Evolutionary conservation across 2,888 invertebrate species (phyloP), one percentile per base, ranked within the genome.

Genomic region (Lycocerus yunnanus): DNA sequence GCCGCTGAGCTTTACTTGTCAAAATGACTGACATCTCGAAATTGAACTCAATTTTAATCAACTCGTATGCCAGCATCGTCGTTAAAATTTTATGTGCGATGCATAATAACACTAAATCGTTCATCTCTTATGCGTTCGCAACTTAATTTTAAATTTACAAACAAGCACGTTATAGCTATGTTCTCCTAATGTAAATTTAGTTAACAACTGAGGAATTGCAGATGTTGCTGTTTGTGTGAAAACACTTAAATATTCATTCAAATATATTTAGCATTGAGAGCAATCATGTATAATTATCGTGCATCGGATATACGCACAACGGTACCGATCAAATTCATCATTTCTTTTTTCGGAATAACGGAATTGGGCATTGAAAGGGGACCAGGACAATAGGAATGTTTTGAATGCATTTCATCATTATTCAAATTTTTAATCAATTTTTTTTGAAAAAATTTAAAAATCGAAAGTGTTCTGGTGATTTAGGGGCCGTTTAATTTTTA

Each of bases 161-260:
- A 63, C 16, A 61, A 63, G 61, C 43, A 18, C n/a, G 14, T 18
- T 63, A 18, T 20, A 63, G 18, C 61, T n/a, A 43, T 63, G 20
- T 20, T 20, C n/a, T 63, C 20, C 16, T 63, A 15, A 63, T 63
- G 61, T 63, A 63, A 63, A 63, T 63, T 18, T 63, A 63, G 61
- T 18, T 18, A 18, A 63, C 61, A 63, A 63, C 20, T 63, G 61
- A 63, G 18, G 20, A 63, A 18, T 63, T 63, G 61, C 61, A 63
- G 61, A 63, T 63, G 61, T 20, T 43, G 43, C 43, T 43, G 43
- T 43, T 63, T 16, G 15, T 63, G 61, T 63, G 20, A 20, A 63
- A 63, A 63, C 61, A 18, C 61, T n/a, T 20, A 20, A 20, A n/a
- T 63, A 63, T 63, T 63, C 61, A 63, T 63, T 63, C n/a, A 63